These are phyloP conservation scores for Chrysomallon squamiferum DNA, from an alignment of 1,140 invertebrate species.

Conservation along the genomic window DNA sequence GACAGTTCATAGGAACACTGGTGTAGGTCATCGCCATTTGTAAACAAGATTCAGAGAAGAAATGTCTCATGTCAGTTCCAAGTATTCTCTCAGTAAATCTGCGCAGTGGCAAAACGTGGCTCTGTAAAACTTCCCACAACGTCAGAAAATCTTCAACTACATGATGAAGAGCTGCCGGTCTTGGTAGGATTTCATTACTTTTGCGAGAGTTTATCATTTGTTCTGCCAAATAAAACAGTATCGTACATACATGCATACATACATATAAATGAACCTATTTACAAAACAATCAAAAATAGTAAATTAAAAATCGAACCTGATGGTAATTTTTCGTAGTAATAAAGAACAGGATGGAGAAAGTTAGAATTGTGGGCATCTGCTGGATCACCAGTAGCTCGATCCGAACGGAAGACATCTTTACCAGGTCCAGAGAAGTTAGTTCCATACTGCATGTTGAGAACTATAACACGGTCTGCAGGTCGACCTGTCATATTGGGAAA, in stretches of 20 bases:
- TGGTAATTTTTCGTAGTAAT: conserved; percentile 62
- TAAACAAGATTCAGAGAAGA: conserved; percentile 59
- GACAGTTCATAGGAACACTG: conserved; percentile 47
- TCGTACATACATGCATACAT: too few species aligned
- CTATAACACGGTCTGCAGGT: conserved; percentile 48
- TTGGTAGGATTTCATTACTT: conserved; percentile 48
- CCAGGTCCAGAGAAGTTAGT: conserved; percentile 65
- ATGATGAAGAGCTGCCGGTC: conserved; percentile 62
- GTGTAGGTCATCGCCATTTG: conserved; percentile 48
- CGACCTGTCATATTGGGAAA: conserved; percentile 57
- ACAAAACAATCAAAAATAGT: conserved; percentile 7
- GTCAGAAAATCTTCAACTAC: conserved; percentile 67
- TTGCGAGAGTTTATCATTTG: conserved; percentile 46
- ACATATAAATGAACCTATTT: too few species aligned
- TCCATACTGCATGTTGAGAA: conserved; percentile 64
- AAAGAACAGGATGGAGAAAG: conserved; percentile 66
- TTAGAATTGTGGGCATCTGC: conserved; percentile 64
- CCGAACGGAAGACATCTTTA: conserved; percentile 64
- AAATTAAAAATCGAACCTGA: conserved; percentile 60
- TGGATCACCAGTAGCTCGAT: conserved; percentile 63
- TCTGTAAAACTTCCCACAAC: conserved; percentile 58
- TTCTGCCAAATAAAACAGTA: too few species aligned
- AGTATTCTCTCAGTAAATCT: conserved; percentile 60
- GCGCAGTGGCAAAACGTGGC: conserved; percentile 62
- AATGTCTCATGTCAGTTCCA: conserved; percentile 54